Evolutionary conservation across 2,797 vertebrate species (phyloP), one percentile per base, ranked within the genome.

Genomic region (Rhinatrema bivittatum): DNA sequence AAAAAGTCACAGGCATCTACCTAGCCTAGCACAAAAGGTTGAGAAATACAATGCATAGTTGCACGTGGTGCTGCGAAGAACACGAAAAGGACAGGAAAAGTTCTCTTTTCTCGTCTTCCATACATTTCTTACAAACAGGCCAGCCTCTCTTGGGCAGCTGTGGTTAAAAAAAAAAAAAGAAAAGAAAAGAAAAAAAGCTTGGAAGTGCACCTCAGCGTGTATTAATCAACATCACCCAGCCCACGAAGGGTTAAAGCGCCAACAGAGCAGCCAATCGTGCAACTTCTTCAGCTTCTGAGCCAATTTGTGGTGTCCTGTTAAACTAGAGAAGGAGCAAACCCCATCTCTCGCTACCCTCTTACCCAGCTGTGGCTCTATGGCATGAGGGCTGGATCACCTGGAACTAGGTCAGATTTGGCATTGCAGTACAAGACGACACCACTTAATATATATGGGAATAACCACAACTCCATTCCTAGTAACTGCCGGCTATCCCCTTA

Each of bases 41-140:
- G 87, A 82, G 91, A 88, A 87, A 80, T 86, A 85, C 84, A 86
- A 93, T 97, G 96, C 94, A 97, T 96, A 99, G 94, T 91, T 87
- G 91, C 91, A 91, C 87, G 85, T 86, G 84, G 87, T 87, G 86
- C 86, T 84, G 84, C 85, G 78, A 76, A 70, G 64, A 68, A 44
- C 72, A 68, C 69, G 72, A 56, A 80, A 82, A 77, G n/a, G n/a
- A 68, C 70, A 70, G 32, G 24, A 20, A 36, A 7, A 44, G 65
- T 25, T 7, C 56, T n/a, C n/a, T n/a, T n/a, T n/a, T n/a, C n/a
- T n/a, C n/a, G n/a, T n/a, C n/a, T n/a, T n/a, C n/a, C n/a, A 55
- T 61, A 70, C 60, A 71, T 82, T 71, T 62, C 65, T 72, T 65
- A 70, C 62, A 45, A 35, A 76, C 52, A 67, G 65, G 72, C 73